Evolutionary conservation across 2,888 invertebrate genomes (phyloP).

Genomic region (Chloroclysta siterata): DNA sequence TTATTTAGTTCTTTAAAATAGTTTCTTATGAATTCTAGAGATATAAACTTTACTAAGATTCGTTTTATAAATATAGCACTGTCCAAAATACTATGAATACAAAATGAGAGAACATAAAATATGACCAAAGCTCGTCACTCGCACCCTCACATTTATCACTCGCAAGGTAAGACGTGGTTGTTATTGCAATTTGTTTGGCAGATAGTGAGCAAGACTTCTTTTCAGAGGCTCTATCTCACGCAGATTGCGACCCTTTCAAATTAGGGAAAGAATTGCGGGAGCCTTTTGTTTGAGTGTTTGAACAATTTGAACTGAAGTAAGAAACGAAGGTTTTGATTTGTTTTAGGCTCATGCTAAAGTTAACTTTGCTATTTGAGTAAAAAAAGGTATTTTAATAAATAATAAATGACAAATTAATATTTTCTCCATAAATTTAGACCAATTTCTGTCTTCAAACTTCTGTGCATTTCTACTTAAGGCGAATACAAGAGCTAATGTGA

Average conservation of each 20-base stretch:
- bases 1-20: too few relatives aligned
- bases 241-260: slow-evolving; percentile 50
- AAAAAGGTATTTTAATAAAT: too few relatives aligned
- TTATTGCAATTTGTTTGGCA: slow-evolving; percentile 73
- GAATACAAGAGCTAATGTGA: too few relatives aligned
- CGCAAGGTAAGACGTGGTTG: slow-evolving; percentile 69
- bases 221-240: slow-evolving; percentile 52
- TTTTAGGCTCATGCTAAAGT: not conserved
- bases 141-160: slow-evolving; percentile 63
- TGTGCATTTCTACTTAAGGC: too few relatives aligned
- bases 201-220: slow-evolving; percentile 56
- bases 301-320: slow-evolving; percentile 33
- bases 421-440: too few relatives aligned
- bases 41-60: not conserved
- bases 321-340: slow-evolving; percentile 19
- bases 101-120: not conserved
- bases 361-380: not conserved
- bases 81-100: slow-evolving; percentile 2
- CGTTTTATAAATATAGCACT: not conserved
- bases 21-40: too few relatives aligned
- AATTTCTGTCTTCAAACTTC: too few relatives aligned
- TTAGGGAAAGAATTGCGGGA: slow-evolving; percentile 40
- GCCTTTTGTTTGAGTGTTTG: slow-evolving; percentile 33
- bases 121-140: slow-evolving; percentile 14
- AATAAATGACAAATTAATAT: too few relatives aligned